A percentile compares a stretch with the other conserved stretches of the same genome.
Conservation (phyloP, 2,888 invertebrate species). For the Pandemis corylana region DNA sequence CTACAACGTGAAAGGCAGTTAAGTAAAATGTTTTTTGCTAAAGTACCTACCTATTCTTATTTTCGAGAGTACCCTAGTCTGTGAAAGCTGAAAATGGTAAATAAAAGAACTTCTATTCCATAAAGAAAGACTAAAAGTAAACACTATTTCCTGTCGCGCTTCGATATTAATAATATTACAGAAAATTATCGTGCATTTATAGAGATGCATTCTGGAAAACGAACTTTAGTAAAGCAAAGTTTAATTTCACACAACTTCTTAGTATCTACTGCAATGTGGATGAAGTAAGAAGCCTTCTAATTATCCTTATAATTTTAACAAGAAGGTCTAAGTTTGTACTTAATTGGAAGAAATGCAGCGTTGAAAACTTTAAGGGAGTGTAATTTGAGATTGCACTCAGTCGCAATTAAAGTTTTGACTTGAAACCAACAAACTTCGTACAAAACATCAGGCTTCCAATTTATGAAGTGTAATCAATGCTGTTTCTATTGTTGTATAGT, state of each 20-base stretch:
- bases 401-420: constrained; percentile 60
- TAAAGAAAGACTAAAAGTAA: no score
- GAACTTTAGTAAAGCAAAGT: not conserved
- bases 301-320: constrained; percentile 18
- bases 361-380: constrained; percentile 57
- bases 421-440: constrained; percentile 23
- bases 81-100: not conserved
- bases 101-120: not conserved
- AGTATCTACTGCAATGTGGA: not conserved
- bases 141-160: no score
- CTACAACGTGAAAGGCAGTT: constrained; percentile 27
- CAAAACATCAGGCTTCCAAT: constrained; percentile 24
- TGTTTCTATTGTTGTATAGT: not conserved
- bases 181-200: no score
- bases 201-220: not conserved
- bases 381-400: constrained; percentile 52
- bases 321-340: constrained; percentile 26
- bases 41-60: not conserved
- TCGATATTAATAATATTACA: no score
- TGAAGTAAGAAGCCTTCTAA: constrained; percentile 8
- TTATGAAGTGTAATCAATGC: constrained; percentile 9
- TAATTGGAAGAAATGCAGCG: constrained; percentile 45
- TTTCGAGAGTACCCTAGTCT: not conserved
- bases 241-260: not conserved
- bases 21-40: constrained; percentile 27